Base-by-base conservation (phyloP, 2,888 invertebrate genomes). In the Hemicrepidius hirtus region DNA sequence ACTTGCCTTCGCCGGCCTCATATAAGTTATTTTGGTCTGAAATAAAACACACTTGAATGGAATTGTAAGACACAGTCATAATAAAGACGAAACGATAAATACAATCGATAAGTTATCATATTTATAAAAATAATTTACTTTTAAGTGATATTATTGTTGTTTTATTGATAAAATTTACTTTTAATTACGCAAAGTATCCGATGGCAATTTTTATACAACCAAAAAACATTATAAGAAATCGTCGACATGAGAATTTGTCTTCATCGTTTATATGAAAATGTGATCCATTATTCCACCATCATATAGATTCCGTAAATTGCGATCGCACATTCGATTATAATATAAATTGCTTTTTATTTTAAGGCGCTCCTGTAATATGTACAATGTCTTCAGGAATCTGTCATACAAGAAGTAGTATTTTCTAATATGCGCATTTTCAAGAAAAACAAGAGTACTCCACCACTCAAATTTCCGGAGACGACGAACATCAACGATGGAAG, bases 291-390 rank as follows among this genome's bases (percentile, higher is more conserved):
- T 37, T 64, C 46, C 44, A 70, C 49, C 69, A 70, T 55, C 55
- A 65, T 59, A 70, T 59, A 60, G 21, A 59, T 71, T 71, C 41
- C 28, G 21, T 60, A 71, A 71, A 71, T 67, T 67, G 66, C 49
- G 50, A 59, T 57, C 64, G 24, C 46, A 60, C 49, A 70, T 59
- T 67, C 66, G 66, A 71, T 71, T 71, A 71, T 71, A 71, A 71
- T 71, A 71, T 71, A 71, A 71, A 71, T 71, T 71, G 71, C 66
- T 71, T 66, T 60, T 71, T 71, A 49, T 49, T 60, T 60, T 44
- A 57, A 40, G 13, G 57, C 28, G 7, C n/a, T 20, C 2, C 53
- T 53, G 28, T 32, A 13, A 18, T 57, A 57, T 37, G 35, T 57
- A 57, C 37, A 57, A 20, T n/a, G 37, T 20, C 37, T 57, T 28